Conservation (phyloP, 2,888 invertebrate species). For the Pristionchus mayeri region DNA sequence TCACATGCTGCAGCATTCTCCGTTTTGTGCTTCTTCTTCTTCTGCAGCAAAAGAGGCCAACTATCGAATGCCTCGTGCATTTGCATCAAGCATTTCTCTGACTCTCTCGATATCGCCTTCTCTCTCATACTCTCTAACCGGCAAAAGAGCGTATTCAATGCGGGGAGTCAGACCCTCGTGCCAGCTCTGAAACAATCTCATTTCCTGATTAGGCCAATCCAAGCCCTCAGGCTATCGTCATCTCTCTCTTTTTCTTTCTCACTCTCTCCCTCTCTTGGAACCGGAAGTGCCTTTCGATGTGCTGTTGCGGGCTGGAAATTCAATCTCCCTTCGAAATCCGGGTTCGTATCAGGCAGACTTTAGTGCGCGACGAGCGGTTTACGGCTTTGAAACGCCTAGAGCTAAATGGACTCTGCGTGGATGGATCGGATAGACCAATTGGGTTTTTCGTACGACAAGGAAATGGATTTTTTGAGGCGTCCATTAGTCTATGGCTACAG, state of each 20-base stretch:
- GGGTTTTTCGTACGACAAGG: not conserved
- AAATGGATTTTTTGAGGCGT: not conserved
- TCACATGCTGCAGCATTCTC: too few species aligned
- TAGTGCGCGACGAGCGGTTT: not conserved
- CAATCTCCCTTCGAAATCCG: slow-evolving; percentile 5
- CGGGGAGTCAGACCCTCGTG: too few species aligned
- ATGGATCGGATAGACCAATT: not conserved
- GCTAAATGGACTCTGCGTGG: not conserved
- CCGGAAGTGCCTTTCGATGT: not conserved
- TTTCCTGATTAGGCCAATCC: slow-evolving; percentile 7
- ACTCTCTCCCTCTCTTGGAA: too few species aligned
- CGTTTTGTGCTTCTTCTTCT: too few species aligned
- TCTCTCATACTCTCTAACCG: too few species aligned
- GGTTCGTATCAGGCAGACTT: not conserved
- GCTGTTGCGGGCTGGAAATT: not conserved
- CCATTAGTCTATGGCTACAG: not conserved
- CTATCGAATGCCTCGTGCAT: too few species aligned
- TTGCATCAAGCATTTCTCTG: too few species aligned
- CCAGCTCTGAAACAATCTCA: slow-evolving; percentile 9
- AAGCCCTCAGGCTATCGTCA: slow-evolving; percentile 1
- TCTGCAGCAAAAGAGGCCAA: too few species aligned
- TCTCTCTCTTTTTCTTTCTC: not conserved
- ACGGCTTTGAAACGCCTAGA: not conserved
- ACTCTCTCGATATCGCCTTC: too few species aligned
- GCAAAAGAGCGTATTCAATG: too few species aligned